A percentile compares a stretch with the other conserved stretches of the same genome.
phyloP scores from a whole-genome alignment of 2,797 vertebrate species.

The Phoeniculus purpureus region DNA sequence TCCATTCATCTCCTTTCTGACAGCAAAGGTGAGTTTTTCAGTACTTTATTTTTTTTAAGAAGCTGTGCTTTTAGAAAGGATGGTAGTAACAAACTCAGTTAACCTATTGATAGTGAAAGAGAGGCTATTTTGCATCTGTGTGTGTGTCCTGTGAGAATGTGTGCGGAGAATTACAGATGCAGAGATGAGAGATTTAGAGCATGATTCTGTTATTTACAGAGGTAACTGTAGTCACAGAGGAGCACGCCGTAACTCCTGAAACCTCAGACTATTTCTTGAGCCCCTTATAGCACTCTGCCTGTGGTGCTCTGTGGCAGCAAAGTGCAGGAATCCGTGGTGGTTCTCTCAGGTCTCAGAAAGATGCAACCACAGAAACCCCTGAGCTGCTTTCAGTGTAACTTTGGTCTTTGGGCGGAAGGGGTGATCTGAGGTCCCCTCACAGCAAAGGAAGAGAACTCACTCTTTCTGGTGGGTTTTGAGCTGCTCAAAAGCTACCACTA shows the following conservation, averaged over 20 bases:
- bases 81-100: not conserved
- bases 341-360: not conserved
- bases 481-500: not conserved
- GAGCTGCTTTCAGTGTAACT: not conserved
- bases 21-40: constrained; percentile 73
- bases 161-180: not conserved
- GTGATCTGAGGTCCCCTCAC: not conserved
- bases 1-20: constrained; percentile 62
- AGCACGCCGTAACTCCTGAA: not conserved
- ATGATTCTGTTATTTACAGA: not conserved
- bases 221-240: not conserved
- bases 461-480: not conserved
- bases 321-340: not conserved
- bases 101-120: constrained; percentile 15
- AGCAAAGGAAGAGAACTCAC: not conserved
- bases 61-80: not conserved
- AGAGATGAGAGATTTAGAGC: not conserved
- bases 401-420: not conserved
- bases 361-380: not conserved
- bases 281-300: not conserved
- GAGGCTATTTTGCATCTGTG: not conserved
- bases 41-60: not conserved
- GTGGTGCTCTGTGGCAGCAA: not conserved
- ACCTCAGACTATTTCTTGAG: not conserved
- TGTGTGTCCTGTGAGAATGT: not conserved